Evolutionary conservation across 2,888 invertebrate species (phyloP).

Genomic region (Sesia apiformis): DNA sequence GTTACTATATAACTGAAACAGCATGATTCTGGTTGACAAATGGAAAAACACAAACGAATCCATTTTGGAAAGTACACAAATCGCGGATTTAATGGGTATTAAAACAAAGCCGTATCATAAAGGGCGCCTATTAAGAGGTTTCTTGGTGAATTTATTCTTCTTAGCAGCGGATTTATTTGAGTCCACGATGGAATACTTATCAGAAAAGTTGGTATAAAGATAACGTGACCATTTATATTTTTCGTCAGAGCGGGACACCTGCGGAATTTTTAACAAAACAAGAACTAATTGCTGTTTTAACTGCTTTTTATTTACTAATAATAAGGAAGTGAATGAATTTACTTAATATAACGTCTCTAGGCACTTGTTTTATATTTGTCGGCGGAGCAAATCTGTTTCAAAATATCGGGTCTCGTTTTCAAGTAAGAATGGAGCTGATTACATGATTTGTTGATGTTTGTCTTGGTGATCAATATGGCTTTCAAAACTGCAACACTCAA

Average conservation of each 20-base stretch:
- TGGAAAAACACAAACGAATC: neutral
- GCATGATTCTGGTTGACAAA: neutral
- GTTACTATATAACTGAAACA: no score
- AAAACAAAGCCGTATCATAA: neutral
- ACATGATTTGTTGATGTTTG: conserved; percentile 2
- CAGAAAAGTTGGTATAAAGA: neutral
- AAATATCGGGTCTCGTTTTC: conserved; percentile 11
- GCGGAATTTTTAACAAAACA: no score
- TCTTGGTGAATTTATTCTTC: neutral
- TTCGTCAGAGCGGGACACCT: no score
- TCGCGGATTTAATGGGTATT: neutral
- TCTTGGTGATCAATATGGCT: conserved; percentile 7
- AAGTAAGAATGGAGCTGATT: conserved; percentile 8
- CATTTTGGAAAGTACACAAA: neutral
- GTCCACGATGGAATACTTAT: neutral
- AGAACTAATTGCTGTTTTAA: no score
- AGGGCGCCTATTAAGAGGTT: neutral
- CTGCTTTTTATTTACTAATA: no score
- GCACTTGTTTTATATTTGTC: conserved; percentile 10
- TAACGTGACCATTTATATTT: no score
- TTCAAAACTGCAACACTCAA: conserved; percentile 11
- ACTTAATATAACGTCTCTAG: no score
- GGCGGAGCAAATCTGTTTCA: conserved; percentile 7
- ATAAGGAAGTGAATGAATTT: no score
- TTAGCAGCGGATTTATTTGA: neutral